Evolutionary conservation across 2,797 vertebrate genomes (phyloP).

Genomic region (Chelidonichthys spinosus): DNA sequence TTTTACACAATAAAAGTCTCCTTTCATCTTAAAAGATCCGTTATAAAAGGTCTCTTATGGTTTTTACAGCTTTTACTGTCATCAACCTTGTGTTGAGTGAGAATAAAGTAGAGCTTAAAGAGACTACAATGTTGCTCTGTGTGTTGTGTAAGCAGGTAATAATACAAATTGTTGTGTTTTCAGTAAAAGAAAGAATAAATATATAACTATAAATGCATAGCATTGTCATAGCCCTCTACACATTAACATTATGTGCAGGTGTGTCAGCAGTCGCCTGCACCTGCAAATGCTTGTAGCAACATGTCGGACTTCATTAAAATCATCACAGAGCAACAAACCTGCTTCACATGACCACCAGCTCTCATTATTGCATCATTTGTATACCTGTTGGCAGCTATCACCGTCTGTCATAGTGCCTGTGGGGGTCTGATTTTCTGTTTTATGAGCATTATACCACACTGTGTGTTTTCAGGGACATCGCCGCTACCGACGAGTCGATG

Average conservation of each 20-base stretch:
- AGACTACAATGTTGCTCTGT: background rate
- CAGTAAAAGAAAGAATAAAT: too few species aligned
- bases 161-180: too few species aligned
- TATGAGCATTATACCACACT: background rate
- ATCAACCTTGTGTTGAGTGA: background rate
- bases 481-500: conserved; percentile 91
- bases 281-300: conserved; percentile 1
- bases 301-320: background rate
- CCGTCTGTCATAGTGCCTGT: too few species aligned
- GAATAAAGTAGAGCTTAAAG: background rate
- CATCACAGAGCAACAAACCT: background rate
- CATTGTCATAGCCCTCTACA: background rate
- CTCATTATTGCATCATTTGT: background rate
- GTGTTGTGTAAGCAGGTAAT: background rate
- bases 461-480: conserved; percentile 87
- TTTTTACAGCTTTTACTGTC: conserved; percentile 8
- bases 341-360: background rate
- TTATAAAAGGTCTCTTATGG: background rate
- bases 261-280: background rate
- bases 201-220: too few species aligned
- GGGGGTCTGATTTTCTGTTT: too few species aligned
- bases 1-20: background rate
- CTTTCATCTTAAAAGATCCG: background rate
- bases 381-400: too few species aligned
- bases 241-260: background rate